Conservation (phyloP, 2,797 vertebrate genomes). For the Acanthornis magna region DNA sequence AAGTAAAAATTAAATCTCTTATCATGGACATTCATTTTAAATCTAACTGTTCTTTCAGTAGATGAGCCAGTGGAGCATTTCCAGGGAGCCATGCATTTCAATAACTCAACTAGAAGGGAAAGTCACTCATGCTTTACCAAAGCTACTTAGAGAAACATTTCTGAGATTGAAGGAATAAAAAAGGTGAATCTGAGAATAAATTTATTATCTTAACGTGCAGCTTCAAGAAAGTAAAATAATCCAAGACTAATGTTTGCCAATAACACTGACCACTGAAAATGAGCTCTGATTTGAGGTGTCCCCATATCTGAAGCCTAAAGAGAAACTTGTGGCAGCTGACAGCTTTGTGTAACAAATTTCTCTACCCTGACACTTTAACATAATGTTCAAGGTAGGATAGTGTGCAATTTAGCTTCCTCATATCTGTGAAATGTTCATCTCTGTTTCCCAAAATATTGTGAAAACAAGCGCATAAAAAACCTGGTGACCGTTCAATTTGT, state of each 20-base stretch:
- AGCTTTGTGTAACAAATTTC: background rate
- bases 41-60: background rate
- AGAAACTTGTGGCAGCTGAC: background rate
- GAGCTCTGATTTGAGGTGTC: background rate
- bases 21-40: background rate
- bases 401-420: accelerated
- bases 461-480: accelerated
- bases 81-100: background rate
- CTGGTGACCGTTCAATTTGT: accelerated
- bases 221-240: background rate
- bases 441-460: accelerated
- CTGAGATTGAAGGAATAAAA: background rate
- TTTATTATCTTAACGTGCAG: background rate
- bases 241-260: background rate
- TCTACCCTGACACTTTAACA: background rate
- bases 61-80: background rate
- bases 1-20: background rate
- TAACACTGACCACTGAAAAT: background rate
- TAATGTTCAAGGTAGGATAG: accelerated
- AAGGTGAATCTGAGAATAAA: background rate
- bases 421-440: accelerated
- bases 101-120: background rate
- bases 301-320: background rate
- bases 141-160: background rate
- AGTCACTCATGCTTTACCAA: background rate